These are phyloP conservation scores for Burhinus bistriatus DNA, from an alignment of 2,113 vertebrate genomes.

Conservation along the genomic window DNA sequence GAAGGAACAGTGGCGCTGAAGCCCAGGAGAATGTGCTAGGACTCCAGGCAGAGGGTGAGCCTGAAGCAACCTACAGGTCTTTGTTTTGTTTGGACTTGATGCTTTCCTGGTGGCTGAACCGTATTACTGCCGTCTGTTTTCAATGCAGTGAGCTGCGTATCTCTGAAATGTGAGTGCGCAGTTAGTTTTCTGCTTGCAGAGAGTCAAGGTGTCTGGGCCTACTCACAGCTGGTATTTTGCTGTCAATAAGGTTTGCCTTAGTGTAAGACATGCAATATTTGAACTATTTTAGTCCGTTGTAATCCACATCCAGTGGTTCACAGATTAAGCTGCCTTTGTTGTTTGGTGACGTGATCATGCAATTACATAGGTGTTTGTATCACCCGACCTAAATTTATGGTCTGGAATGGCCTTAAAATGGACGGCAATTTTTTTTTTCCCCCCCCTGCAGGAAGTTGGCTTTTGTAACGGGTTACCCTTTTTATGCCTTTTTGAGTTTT, in stretches of 20 bases:
- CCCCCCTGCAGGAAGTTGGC: neutral
- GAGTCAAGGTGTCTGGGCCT: neutral
- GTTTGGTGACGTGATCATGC: neutral
- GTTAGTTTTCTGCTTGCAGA: neutral
- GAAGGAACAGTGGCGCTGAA: rapidly evolving
- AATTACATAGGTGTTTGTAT: neutral
- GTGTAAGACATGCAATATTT: neutral
- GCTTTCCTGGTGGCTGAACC: neutral
- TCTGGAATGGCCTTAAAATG: neutral
- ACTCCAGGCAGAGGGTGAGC: neutral
- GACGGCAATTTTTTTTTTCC: neutral
- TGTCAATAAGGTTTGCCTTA: neutral
- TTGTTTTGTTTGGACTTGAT: neutral
- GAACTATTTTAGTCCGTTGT: neutral
- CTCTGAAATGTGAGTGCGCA: rapidly evolving
- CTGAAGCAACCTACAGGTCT: neutral
- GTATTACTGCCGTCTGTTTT: rapidly evolving
- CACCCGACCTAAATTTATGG: neutral
- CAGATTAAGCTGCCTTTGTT: neutral
- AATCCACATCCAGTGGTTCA: rapidly evolving
- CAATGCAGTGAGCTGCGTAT: rapidly evolving
- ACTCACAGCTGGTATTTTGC: rapidly evolving
- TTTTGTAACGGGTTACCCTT: neutral
- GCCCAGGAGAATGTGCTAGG: neutral
- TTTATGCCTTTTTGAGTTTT: neutral